phyloP scores from a whole-genome alignment of 2,113 vertebrate species.

The Aleadryas rufinucha region DNA sequence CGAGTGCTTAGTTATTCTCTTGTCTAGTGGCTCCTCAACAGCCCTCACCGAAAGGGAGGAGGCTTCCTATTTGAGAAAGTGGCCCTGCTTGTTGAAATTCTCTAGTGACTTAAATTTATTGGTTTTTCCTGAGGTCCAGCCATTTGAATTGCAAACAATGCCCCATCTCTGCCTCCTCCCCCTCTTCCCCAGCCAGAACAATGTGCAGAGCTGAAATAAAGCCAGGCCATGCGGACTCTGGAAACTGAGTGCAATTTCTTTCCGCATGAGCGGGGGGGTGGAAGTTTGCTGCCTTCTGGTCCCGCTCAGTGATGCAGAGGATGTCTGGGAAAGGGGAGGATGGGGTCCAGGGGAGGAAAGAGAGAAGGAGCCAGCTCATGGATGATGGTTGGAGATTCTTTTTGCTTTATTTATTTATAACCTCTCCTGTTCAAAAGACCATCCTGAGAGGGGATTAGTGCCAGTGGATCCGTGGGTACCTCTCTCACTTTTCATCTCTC shows the following conservation, averaged over 20 bases:
- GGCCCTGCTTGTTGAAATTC: constrained; percentile 52
- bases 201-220: constrained; percentile 44
- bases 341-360: neutral
- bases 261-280: constrained; percentile 11
- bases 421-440: neutral
- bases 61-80: constrained; percentile 38
- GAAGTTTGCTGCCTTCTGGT: constrained; percentile 43
- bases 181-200: constrained; percentile 1
- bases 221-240: neutral
- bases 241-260: neutral
- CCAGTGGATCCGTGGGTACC: neutral
- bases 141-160: constrained; percentile 71
- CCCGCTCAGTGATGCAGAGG: neutral
- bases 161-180: neutral
- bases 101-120: constrained; percentile 66
- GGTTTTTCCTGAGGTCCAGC: constrained; percentile 50
- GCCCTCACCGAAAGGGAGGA: neutral
- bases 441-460: neutral
- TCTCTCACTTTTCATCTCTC: neutral
- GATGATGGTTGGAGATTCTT: neutral
- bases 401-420: constrained; percentile 33
- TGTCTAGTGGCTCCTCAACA: constrained; percentile 63
- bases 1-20: constrained; percentile 57
- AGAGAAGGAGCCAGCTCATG: neutral
- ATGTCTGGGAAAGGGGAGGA: constrained; percentile 23